A percentile compares a stretch with the other conserved stretches of the same genome.
phyloP scores from a whole-genome alignment of 2,888 invertebrate species.

The Troglohyphantes excavatus region DNA sequence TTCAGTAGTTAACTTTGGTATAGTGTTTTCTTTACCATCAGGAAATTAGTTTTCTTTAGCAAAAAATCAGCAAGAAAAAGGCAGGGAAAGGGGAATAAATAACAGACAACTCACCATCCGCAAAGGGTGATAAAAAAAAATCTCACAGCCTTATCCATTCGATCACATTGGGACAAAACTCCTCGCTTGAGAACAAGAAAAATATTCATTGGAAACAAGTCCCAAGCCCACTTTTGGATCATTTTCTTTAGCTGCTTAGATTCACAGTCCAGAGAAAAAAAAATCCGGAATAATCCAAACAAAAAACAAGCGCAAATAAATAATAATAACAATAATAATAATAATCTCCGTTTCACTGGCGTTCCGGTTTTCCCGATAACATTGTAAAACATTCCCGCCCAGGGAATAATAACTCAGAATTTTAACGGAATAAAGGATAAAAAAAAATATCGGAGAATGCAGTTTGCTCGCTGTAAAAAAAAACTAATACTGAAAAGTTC shows the following conservation, averaged over 20 bases:
- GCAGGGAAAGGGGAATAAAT: conserved; percentile 2
- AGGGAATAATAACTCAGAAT: conserved; percentile 68
- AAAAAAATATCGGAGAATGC: conserved; percentile 19
- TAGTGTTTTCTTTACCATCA: conserved; percentile 30
- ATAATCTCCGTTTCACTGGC: conserved; percentile 69
- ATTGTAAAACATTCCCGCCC: conserved; percentile 67
- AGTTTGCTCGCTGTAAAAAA: conserved; percentile 35
- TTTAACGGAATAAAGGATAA: conserved; percentile 29
- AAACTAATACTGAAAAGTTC: conserved; percentile 18
- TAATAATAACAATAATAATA: conserved; percentile 54
- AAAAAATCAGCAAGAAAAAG: background rate
- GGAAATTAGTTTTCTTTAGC: conserved; percentile 64
- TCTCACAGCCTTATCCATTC: conserved; percentile 35
- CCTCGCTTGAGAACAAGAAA: conserved; percentile 31
- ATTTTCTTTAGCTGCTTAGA: conserved; percentile 63
- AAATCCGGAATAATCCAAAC: conserved; percentile 53
- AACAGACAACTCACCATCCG: conserved; percentile 23
- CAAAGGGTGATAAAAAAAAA: background rate
- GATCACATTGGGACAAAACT: conserved; percentile 37
- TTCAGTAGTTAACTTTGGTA: conserved; percentile 9
- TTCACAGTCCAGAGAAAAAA: conserved; percentile 52
- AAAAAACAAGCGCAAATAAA: conserved; percentile 14
- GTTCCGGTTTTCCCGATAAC: conserved; percentile 72
- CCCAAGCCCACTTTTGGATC: conserved; percentile 23
- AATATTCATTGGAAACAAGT: conserved; percentile 65